Base-by-base conservation (phyloP, 2,888 invertebrate species). In the Ditula angustiorana region DNA sequence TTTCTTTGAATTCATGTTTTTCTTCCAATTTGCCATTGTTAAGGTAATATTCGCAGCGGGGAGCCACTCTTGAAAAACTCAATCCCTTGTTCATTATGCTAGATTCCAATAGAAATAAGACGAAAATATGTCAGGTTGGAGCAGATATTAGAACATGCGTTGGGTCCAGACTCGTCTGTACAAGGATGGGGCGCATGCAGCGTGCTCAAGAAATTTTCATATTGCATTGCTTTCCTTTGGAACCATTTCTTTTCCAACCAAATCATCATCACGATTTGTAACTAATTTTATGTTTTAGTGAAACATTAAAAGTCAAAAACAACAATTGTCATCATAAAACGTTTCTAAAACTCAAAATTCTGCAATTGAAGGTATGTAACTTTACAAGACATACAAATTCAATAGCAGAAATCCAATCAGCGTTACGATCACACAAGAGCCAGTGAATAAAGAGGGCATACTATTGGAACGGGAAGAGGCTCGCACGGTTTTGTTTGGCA, bases 141-240 rank as follows among this genome's bases (percentile, higher is more conserved):
- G 47, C 35, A 56, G 47, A 37, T 47, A 21, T 58, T 10, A 63
- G 53, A 44, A 35, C 52, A 59, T 58, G 64, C 63, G 41, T 23
- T 46, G 41, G 44, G 19, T 41, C 23, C 11, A 56, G 56, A 49
- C 11, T 50, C 21, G 30, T 33, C 50, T 62, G 52, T 24, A 30
- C 35, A 35, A 30, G 50, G 26, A 52, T 10, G 13, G 52, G 24
- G 61, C 26, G 61, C 88, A 88, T 89, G 87, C 88, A 77, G 76
- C 89, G 84, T 87, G 87, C 88, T 81, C 74, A 79, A 77, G 76
- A 76, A 73, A 59, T 66, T 63, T 41, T 67, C 61, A 61, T 67
- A 67, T 70, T 73, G 80, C 80, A 85, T 85, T 88, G 84, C 87
- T 85, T 86, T 85, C 86, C 63, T 58, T 63, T 57, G 0, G n/a